Conservation (phyloP, 2,113 vertebrate species). For the Xiphophorus hellerii region DNA sequence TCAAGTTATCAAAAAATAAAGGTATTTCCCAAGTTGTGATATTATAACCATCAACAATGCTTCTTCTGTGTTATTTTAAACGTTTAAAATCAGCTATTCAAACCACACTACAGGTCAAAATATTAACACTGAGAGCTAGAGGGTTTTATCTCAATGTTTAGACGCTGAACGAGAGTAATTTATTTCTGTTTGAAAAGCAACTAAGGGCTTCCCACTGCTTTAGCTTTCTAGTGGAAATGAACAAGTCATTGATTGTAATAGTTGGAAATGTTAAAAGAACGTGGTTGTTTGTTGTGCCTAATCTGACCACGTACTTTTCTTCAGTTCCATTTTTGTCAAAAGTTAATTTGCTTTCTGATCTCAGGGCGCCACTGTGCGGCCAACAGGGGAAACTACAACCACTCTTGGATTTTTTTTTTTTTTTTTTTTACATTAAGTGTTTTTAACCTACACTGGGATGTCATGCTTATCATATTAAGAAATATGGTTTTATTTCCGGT, state of each 20-base stretch:
- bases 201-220: not conserved
- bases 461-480: too few relatives aligned
- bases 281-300: not conserved
- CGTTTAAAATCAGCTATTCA: not conserved
- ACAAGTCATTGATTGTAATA: not conserved
- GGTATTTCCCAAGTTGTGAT: not conserved
- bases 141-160: not conserved
- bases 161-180: not conserved
- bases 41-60: not conserved
- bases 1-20: not conserved
- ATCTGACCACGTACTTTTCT: not conserved
- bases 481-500: too few relatives aligned
- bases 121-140: not conserved
- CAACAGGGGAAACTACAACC: not conserved
- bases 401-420: not conserved
- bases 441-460: too few relatives aligned
- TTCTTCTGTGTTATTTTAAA: not conserved
- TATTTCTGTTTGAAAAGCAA: not conserved
- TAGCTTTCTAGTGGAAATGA: not conserved
- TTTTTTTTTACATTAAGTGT: too few relatives aligned
- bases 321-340: too few relatives aligned
- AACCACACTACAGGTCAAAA: not conserved
- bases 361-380: conserved; percentile 14
- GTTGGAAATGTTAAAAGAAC: too few relatives aligned
- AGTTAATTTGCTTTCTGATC: not conserved